Evolutionary conservation across 2,888 invertebrate species (phyloP), one percentile per base, ranked within the genome.

Genomic region (Seira musarum): DNA sequence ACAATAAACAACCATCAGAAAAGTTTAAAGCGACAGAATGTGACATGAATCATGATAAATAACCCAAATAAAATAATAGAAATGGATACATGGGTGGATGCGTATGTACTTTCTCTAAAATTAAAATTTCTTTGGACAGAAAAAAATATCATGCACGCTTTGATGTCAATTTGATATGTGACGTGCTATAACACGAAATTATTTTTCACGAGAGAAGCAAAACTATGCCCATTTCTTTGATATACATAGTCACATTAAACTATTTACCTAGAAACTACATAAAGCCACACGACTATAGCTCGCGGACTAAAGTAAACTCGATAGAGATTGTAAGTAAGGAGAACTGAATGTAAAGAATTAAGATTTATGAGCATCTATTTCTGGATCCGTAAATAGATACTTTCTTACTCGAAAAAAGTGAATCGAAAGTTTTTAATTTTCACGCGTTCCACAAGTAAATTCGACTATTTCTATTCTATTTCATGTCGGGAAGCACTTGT

Each of bases 341-440:
- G 24, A 70, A 19, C 35, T 25, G 22, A 69, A 22, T 21, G 69
- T 24, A 19, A 61, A 30, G 64, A 72, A 70, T 78, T 60, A 78
- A 78, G 77, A 78, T 78, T 78, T 78, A 78, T 78, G 77, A 69
- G 77, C 60, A 71, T 78, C 77, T 78, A 78, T 78, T 78, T 78
- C 77, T 78, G 71, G 70, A 70, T 65, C 66, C 66, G 60, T 66
- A 70, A 77, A 77, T 64, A 68, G 35, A 46, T 67, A 57, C 74
- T 67, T 24, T 70, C 13, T 5, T 46, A 63, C 25, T 66, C 40
- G 13, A 30, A 73, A 57, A 57, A 57, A 57, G 57, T 49, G 22
- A 64, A 49, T 35, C 46, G 22, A 72, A 63, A 72, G 46, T 57
- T n/a, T 57, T 57, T 17, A 57, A 57, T 57, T n/a, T n/a, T 57